Conservation (phyloP, 2,888 invertebrate species). For the Empis livida region DNA sequence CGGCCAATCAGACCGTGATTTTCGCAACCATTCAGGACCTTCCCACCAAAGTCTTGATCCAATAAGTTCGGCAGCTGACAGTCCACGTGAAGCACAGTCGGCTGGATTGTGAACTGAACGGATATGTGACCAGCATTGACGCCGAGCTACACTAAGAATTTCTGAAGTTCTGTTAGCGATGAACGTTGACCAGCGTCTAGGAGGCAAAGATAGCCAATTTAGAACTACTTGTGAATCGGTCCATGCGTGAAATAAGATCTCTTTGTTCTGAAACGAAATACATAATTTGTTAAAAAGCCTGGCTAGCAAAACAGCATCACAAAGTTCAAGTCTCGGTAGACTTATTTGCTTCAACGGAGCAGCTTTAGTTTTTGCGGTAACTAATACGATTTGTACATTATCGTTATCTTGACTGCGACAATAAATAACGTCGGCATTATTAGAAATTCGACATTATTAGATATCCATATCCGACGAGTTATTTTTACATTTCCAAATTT, state of each 20-base stretch:
- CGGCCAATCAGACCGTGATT: too few species aligned
- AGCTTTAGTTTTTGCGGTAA: slow-evolving; percentile 9
- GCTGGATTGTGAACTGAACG: slow-evolving; percentile 11
- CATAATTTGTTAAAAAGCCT: too few species aligned
- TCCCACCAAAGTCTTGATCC: slow-evolving; percentile 12
- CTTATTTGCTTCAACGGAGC: slow-evolving; percentile 8
- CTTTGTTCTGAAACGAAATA: too few species aligned
- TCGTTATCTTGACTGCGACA: not conserved
- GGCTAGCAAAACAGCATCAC: slow-evolving; percentile 7
- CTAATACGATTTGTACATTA: not conserved
- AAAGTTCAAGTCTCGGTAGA: slow-evolving; percentile 9
- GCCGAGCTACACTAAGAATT: slow-evolving; percentile 8
- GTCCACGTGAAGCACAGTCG: slow-evolving; percentile 14
- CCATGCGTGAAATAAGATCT: slow-evolving; percentile 11
- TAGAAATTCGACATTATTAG: too few species aligned
- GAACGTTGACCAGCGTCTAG: slow-evolving; percentile 11
- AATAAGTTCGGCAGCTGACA: slow-evolving; percentile 6
- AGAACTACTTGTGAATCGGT: slow-evolving; percentile 22
- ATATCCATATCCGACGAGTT: too few species aligned
- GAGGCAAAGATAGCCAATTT: slow-evolving; percentile 16
- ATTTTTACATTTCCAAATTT: too few species aligned
- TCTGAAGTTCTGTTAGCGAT: slow-evolving; percentile 11
- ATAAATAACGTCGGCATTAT: slow-evolving; percentile 7
- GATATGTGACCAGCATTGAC: slow-evolving; percentile 11
- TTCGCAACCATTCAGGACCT: slow-evolving; percentile 9